Conservation (phyloP, 2,888 invertebrate genomes). For the Busseola fusca region DNA sequence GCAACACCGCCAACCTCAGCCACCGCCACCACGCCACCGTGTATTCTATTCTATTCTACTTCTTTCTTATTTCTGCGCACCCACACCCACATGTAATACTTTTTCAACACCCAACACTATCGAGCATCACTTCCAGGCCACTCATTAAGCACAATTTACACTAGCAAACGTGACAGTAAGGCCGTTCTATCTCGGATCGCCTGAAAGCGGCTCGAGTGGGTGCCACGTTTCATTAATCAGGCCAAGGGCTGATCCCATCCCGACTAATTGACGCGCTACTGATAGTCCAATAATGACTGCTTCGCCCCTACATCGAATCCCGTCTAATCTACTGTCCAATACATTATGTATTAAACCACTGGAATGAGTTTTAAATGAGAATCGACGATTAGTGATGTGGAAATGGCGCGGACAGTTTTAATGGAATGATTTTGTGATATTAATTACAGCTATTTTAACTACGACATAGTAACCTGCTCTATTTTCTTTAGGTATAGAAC, state of each 20-base stretch:
- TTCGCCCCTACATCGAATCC: constrained; percentile 52
- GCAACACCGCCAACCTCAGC: background rate
- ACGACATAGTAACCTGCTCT: too few relatives aligned
- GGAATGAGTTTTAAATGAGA: constrained; percentile 35
- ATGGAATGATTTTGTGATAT: background rate
- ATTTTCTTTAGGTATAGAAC: background rate
- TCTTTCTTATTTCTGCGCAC: background rate
- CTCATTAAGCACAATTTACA: constrained; percentile 51
- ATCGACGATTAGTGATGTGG: constrained; percentile 13
- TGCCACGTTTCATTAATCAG: constrained; percentile 70
- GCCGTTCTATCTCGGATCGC: constrained; percentile 41
- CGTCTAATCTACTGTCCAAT: constrained; percentile 58
- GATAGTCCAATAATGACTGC: constrained; percentile 64
- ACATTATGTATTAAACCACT: constrained; percentile 42
- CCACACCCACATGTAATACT: background rate
- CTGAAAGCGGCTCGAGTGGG: constrained; percentile 58
- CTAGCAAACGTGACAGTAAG: constrained; percentile 48
- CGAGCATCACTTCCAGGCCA: constrained; percentile 11
- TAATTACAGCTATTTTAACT: background rate
- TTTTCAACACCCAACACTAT: background rate
- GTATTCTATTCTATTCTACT: background rate
- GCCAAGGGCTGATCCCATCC: constrained; percentile 64
- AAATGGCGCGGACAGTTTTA: background rate
- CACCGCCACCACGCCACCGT: too few relatives aligned
- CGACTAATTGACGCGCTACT: constrained; percentile 66